Percentiles rank a stretch among this genome's conserved stretches.
Evolutionary conservation across 2,888 invertebrate genomes (phyloP).

Genomic region (Nomada goodeniana): DNA sequence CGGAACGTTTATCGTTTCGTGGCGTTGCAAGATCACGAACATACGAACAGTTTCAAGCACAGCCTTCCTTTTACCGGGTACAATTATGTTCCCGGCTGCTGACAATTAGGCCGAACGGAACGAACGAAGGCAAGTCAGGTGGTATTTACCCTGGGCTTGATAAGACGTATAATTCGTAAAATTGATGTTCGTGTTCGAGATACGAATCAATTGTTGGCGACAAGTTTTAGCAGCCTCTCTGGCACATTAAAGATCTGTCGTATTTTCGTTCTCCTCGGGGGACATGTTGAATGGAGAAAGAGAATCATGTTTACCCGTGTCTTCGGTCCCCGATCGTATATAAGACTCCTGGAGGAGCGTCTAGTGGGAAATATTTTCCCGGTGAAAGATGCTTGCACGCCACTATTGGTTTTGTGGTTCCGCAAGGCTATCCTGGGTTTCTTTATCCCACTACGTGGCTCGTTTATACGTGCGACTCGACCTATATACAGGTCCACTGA

Average conservation of each 20-base stretch:
- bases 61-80: neutral
- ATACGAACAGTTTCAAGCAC: neutral
- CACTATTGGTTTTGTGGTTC: conserved; percentile 39
- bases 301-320: conserved; percentile 62
- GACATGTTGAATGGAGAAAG: conserved; percentile 47
- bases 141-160: no score
- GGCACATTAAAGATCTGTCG: conserved; percentile 47
- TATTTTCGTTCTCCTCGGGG: conserved; percentile 59
- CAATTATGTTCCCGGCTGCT: neutral
- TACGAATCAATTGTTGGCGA: neutral
- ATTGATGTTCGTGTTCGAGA: neutral
- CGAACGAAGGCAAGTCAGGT: no score
- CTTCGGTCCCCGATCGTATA: conserved; percentile 46
- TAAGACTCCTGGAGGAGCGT: conserved; percentile 37
- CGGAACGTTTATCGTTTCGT: neutral
- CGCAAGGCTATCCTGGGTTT: conserved; percentile 10
- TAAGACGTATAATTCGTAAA: neutral
- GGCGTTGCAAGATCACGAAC: neutral
- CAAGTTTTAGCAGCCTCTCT: conserved; percentile 10
- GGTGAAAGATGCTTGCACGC: conserved; percentile 45
- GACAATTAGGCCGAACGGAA: no score
- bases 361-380: conserved; percentile 60
- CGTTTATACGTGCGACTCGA: conserved; percentile 22
- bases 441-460: conserved; percentile 32
- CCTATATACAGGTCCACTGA: neutral